Conservation (phyloP, 2,888 invertebrate genomes). For the Chouioia cunea region DNA sequence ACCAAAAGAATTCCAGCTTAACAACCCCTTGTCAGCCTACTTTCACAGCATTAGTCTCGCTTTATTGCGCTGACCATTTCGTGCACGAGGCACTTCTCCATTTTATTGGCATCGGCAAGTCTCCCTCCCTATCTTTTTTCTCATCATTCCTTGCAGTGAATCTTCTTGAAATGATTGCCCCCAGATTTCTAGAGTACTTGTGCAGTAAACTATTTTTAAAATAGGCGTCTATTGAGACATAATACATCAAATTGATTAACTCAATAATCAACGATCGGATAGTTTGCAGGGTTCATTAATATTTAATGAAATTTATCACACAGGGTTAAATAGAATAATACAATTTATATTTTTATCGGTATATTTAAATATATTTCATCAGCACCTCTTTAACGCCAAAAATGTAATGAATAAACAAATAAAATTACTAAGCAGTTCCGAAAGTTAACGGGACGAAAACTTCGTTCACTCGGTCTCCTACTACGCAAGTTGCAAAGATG, state of each 20-base stretch:
- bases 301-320: background rate
- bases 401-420: too few species aligned
- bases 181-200: constrained; percentile 6
- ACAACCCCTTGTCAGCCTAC: constrained; percentile 36
- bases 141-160: too few species aligned
- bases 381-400: too few species aligned
- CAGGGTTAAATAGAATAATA: background rate
- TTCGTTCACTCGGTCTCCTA: constrained; percentile 3
- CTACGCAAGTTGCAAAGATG: constrained; percentile 51
- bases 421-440: constrained; percentile 16
- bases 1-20: constrained; percentile 3
- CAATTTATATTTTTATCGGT: too few species aligned
- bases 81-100: background rate
- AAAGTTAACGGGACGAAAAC: constrained; percentile 12
- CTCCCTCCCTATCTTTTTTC: background rate
- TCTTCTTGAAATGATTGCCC: constrained; percentile 12
- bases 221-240: too few species aligned
- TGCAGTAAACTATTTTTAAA: constrained; percentile 5
- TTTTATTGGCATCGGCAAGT: constrained; percentile 22
- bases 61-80: constrained; percentile 34
- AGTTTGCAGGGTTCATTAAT: background rate
- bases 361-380: background rate
- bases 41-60: constrained; percentile 32
- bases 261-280: too few species aligned
- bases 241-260: too few species aligned